These are phyloP conservation scores for Peromyscus leucopus DNA, from an alignment of 2,113 vertebrate genomes.

Conservation along the genomic window DNA sequence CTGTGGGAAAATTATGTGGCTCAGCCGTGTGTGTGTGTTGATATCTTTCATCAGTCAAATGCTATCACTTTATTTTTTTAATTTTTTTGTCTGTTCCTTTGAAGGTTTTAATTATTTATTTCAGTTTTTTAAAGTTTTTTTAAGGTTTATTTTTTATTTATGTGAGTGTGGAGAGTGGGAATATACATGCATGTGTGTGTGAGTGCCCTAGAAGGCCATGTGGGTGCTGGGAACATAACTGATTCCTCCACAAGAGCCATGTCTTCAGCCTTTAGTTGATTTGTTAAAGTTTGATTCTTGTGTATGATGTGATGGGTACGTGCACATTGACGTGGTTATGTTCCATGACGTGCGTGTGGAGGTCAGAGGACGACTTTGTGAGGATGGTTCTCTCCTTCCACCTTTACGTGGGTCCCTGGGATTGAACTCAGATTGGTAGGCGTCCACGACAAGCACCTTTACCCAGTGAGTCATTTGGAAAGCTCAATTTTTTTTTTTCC, in stretches of 20 bases:
- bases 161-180: background rate
- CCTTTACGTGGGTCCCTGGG: background rate
- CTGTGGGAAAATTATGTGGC: background rate
- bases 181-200: background rate
- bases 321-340: background rate
- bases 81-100: background rate
- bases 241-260: background rate
- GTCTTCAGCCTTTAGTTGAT: background rate
- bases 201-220: background rate
- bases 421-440: no score
- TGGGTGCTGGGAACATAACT: background rate
- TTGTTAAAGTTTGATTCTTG: background rate
- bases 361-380: background rate
- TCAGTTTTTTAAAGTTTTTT: background rate
- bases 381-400: background rate
- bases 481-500: background rate
- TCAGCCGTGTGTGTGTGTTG: background rate
- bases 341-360: background rate
- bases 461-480: background rate
- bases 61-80: background rate
- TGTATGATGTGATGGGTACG: background rate
- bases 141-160: background rate
- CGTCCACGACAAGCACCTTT: background rate
- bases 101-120: background rate
- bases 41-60: slow-evolving; percentile 5